Percentiles rank a stretch among this genome's conserved stretches.
phyloP scores from a whole-genome alignment of 2,113 vertebrate genomes.

The Nothocercus nigrocapillus region DNA sequence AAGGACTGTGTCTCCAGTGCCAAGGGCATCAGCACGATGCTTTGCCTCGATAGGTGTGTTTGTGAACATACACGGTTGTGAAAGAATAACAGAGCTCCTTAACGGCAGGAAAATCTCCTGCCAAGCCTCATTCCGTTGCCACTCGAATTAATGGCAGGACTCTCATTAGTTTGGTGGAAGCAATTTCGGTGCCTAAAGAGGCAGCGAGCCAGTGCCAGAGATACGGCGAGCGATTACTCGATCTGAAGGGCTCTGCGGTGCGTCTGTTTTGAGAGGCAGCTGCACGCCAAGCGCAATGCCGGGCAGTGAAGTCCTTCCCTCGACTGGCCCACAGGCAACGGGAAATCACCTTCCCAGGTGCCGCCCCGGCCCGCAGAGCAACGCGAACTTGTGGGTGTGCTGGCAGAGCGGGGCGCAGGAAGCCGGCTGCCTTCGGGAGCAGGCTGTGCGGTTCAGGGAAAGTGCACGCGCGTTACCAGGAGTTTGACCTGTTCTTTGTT shows the following conservation, averaged over 20 bases:
- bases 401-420: neutral
- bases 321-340: neutral
- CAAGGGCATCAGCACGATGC: neutral
- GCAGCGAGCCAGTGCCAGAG: neutral
- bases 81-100: neutral
- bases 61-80: neutral
- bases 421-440: neutral
- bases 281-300: constrained; percentile 33
- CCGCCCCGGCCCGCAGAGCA: neutral
- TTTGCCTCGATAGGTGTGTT: neutral
- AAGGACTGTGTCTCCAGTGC: neutral
- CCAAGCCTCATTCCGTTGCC: constrained; percentile 1
- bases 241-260: constrained; percentile 5
- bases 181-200: constrained; percentile 14
- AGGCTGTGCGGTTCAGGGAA: neutral
- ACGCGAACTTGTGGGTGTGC: neutral
- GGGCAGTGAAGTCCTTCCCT: constrained; percentile 22
- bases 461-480: accelerated
- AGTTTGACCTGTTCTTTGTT: neutral
- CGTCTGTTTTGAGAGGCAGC: constrained; percentile 3
- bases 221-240: constrained; percentile 21
- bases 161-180: constrained; percentile 34
- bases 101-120: neutral
- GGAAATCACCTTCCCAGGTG: constrained; percentile 4
- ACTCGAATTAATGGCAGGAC: constrained; percentile 14